These are phyloP conservation scores for Probosciger aterrimus DNA, from an alignment of 2,113 vertebrate species.

Conservation along the genomic window DNA sequence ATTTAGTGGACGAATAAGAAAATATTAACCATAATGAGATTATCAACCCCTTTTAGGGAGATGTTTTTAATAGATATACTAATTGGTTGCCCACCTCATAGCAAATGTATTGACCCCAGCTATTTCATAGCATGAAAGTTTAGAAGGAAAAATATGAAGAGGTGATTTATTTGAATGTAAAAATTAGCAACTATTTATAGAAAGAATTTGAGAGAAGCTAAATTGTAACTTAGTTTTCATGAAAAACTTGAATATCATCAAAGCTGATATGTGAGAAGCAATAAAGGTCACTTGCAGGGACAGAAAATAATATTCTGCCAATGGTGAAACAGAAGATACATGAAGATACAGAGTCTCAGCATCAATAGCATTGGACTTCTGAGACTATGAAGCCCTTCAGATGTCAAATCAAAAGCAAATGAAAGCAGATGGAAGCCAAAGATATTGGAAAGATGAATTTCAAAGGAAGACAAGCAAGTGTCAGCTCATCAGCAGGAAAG, in stretches of 20 bases:
- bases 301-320: background rate
- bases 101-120: fast-evolving
- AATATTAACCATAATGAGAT: background rate
- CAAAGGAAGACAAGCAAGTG: background rate
- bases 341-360: background rate
- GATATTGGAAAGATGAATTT: slow-evolving; percentile 5
- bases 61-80: background rate
- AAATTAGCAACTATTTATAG: background rate
- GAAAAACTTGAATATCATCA: background rate
- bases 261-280: background rate
- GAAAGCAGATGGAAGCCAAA: background rate
- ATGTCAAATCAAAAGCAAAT: slow-evolving; percentile 14
- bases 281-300: background rate
- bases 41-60: background rate
- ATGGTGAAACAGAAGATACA: background rate
- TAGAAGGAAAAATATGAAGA: background rate
- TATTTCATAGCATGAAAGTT: background rate
- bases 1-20: background rate
- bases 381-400: background rate
- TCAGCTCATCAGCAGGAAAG: background rate
- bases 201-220: background rate
- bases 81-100: background rate
- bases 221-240: background rate
- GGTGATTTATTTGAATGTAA: background rate
- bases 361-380: background rate